Evolutionary conservation across 92 coral and sea anemone species (phyloP), one percentile per base, ranked within the genome.

Genomic region (Palythoa grandis): DNA sequence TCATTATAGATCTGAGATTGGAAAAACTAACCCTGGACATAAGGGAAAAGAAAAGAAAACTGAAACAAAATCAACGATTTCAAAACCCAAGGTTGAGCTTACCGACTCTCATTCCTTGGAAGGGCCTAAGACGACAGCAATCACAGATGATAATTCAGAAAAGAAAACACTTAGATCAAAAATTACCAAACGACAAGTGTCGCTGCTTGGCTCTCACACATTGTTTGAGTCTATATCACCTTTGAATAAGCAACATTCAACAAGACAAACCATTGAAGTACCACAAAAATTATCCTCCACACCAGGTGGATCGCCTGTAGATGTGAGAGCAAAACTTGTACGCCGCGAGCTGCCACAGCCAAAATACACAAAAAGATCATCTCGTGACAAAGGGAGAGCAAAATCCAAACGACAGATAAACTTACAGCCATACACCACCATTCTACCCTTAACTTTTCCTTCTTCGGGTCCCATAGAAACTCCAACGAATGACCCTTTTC

Each of bases 1-100:
- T 72, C 89, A 91, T 66, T 94, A 94, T 69, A 79, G 98, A 82
- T 94, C 98, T 15, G 83, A 90, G 19, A 94, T 94, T 25, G 94
- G 84, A 72, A 92, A 90, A 47, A 61, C 87, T 1, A 84, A 57
- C 4, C 48, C 52, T 7, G 47, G 53, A n/a, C 48, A 69, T 10
- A 16, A 39, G 1, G 43, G 50, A 73, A 52, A 71, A 35, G 82
- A 86, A 13, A 52, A 79, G 63, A 61, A 83, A 11, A 57, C 63
- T 16, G 71, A 85, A n/a, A 79, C 77, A 6, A 92, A 93, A 82
- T 92, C 93, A 22, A 87, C 94, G 1, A 90, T 92, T 48, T 90
- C 93, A 19, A 90, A 82, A 83, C 86, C 86, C 5, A 73, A 77
- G 37, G n/a, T 80, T 2, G 86, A 85, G 37, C 79, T 92, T 68